Base-by-base conservation (phyloP, 2,797 vertebrate genomes). In the Helostoma temminkii region DNA sequence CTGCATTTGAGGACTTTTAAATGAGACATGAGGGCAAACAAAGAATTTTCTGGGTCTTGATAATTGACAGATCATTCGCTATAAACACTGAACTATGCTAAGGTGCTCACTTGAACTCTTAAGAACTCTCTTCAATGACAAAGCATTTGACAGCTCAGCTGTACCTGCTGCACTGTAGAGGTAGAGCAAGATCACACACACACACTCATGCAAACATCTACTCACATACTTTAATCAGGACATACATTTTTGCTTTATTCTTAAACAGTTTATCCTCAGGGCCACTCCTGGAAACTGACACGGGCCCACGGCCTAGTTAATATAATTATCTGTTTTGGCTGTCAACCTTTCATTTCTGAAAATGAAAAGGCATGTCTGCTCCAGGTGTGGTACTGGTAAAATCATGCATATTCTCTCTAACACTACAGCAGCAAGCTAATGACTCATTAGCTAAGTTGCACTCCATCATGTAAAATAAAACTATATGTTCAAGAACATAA, bases 11-110 rank as follows among this genome's bases (percentile, higher is more conserved):
- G 46, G 48, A 75, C 65, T 76, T 78, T 74, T 87, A 83, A 87
- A 87, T 85, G 74, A 88, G 83, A 78, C 61, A 58, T 68, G 64
- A 83, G 81, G 86, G 76, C 78, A 89, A 82, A 70, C 58, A 74
- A 66, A 76, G 68, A 72, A 46, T 70, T 21, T 59, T 67, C 60
- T 60, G 39, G 53, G 65, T 63, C 66, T 72, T 24, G 9, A 59
- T 85, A 87, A 87, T 76, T 85, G 86, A 84, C 85, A 74, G 73
- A 87, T 83, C 25, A 78, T 77, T 89, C 71, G 85, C 86, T 84
- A 78, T 64, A 77, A 83, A 58, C 16, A 5, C 50, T 63, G 47
- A 80, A 74, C 77, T 74, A 52, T 64, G 52, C 48, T 39, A 45
- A 79, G 59, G 66, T 66, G 57, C 61, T 75, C 75, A 71, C 74